Percentiles rank a stretch among this genome's conserved stretches.
phyloP scores from a whole-genome alignment of 2,113 vertebrate genomes.

The Bagarius yarrelli region DNA sequence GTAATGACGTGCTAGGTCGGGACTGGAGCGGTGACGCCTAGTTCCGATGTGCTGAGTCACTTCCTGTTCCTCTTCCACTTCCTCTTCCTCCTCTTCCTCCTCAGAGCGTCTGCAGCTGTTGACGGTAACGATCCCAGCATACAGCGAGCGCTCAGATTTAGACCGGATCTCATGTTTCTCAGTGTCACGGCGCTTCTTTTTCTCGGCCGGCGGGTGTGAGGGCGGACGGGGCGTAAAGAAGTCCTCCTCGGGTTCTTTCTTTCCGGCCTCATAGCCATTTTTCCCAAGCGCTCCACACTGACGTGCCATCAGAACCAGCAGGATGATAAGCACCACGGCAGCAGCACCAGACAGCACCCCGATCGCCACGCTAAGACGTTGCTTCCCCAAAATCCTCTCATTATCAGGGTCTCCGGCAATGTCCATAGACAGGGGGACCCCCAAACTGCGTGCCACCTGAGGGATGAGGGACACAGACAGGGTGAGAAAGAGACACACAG shows the following conservation, averaged over 20 bases:
- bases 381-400: constrained; percentile 83
- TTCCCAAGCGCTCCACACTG: constrained; percentile 88
- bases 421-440: constrained; percentile 85
- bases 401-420: constrained; percentile 93
- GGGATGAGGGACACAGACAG: constrained; percentile 2
- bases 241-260: constrained; percentile 92
- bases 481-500: neutral
- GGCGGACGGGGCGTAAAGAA: constrained; percentile 90
- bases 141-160: constrained; percentile 89
- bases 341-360: constrained; percentile 90
- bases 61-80: constrained; percentile 71
- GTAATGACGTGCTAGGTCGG: constrained; percentile 93
- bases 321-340: constrained; percentile 88
- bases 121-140: constrained; percentile 79
- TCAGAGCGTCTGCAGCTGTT: constrained; percentile 68
- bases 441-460: constrained; percentile 87
- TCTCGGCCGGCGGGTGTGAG: constrained; percentile 72
- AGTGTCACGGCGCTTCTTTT: constrained; percentile 22
- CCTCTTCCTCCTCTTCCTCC: constrained; percentile 66
- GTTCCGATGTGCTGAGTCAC: constrained; percentile 83
- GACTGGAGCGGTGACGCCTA: constrained; percentile 85
- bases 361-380: constrained; percentile 87
- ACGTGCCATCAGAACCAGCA: constrained; percentile 88
- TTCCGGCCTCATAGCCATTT: constrained; percentile 90
- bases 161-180: constrained; percentile 52